phyloP scores from a whole-genome alignment of 2,888 invertebrate species.

The Invenusta paracnida region DNA sequence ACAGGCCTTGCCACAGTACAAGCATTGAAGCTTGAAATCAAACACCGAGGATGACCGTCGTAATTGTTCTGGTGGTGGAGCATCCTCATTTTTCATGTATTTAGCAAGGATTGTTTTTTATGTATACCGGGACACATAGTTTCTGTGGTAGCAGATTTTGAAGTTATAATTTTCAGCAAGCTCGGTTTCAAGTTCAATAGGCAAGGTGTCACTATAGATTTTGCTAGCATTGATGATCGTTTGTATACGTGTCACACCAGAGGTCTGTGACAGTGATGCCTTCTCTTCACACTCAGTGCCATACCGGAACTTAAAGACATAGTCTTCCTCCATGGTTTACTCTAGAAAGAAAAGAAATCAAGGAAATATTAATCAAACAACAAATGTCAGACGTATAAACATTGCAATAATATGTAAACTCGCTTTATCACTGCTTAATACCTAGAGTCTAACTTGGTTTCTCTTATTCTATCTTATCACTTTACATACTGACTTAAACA shows the following conservation, averaged over 20 bases:
- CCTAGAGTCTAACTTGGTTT: too few species aligned
- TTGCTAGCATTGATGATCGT: background rate
- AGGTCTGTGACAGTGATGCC: background rate
- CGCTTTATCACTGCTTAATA: too few species aligned
- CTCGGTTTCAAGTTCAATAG: background rate
- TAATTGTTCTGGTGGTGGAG: too few species aligned
- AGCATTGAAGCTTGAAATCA: background rate
- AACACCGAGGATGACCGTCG: background rate
- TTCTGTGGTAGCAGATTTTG: background rate
- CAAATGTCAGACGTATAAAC: background rate
- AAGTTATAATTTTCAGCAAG: too few species aligned
- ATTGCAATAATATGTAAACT: too few species aligned
- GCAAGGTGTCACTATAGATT: background rate
- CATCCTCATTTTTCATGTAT: background rate
- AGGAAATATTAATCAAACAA: background rate
- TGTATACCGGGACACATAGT: background rate
- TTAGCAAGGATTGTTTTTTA: background rate
- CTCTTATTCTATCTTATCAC: too few species aligned
- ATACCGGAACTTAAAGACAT: too few species aligned
- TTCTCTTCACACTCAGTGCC: too few species aligned
- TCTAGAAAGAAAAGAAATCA: background rate
- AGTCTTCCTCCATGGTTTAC: too few species aligned
- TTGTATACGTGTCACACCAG: background rate
- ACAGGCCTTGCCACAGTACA: conserved; percentile 7
- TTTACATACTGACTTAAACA: too few species aligned